Evolutionary conservation across 1,140 invertebrate species (phyloP), one percentile per base, ranked within the genome.

Genomic region (Caerostris darwini): DNA sequence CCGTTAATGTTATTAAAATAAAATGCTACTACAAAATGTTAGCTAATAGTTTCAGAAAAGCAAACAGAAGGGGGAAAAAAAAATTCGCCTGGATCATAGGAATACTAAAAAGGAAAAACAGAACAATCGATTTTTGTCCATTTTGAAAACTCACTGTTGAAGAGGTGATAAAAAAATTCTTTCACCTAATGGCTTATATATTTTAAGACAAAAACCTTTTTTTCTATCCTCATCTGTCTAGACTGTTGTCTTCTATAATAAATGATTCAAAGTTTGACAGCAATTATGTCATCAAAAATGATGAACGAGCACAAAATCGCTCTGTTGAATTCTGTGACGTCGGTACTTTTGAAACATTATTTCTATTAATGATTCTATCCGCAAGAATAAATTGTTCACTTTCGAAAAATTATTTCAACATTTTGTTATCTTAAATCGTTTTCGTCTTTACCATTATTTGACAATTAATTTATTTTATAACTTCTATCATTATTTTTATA

Each of bases 241-340:
- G 50, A 77, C 69, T 77, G 14, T 67, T 3, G 19, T 77, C 34
- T 34, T 10, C 7, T 34, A 77, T 50, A 10, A 77, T 34, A 77
- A 77, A 34, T 77, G 69, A 77, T 77, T 50, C 19, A 7, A 77
- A 50, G 69, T 50, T 77, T 34, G 7, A 77, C 69, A 10, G 50
- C 69, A 77, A 77, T 77, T 77, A 77, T 34, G 69, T 77, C 69
- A 53, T 34, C 10, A 34, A 77, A 77, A 7, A 77, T 77, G 69
- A 77, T 77, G 69, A 77, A 77, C 50, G 69, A 77, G 69, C 3
- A 7, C 34, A 50, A 77, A 77, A 77, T 34, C 34, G 34, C 34
- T 34, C 34, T 77, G 69, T 10, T 34, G 19, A 77, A 77, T 77
- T 19, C 4, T 34, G 50, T 77, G 19, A 10, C 50, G 34, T 77